Base-by-base conservation (phyloP, 2,797 vertebrate genomes). In the Fistularia commersonii region DNA sequence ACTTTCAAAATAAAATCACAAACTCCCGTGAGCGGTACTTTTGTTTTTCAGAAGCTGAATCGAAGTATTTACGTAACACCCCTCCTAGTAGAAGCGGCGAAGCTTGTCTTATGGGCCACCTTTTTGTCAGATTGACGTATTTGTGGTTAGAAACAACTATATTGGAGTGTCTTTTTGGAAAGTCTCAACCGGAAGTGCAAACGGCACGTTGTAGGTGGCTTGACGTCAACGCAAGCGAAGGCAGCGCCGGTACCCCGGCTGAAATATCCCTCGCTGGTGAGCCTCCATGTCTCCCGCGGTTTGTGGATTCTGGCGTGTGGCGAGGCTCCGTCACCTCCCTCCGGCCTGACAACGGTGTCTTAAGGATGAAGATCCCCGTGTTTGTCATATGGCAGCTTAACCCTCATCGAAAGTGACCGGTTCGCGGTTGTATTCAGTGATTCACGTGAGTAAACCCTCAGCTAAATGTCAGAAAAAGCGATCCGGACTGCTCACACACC, bases 371-470 rank as follows among this genome's bases (percentile, higher is more conserved):
- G 62, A 63, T 58, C 44, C 49, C 43, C 47, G 11, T 59, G 57
- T 69, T 72, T 69, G 41, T 67, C 53, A 64, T 31, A 48, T 64
- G 68, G 64, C 72, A 48, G 52, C 74, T 57, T 66, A 74, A 70
- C 32, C 54, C 66, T 41, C 58, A 49, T 53, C 61, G 70, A 65
- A 60, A 69, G 42, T 55, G 60, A 70, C 56, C 71, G 73, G 71
- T 57, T 73, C 61, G 71, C 70, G 50, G 61, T 69, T 65, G 40
- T 67, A 48, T 74, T 48, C 58, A 42, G 76, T 72, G n/a, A n/a
- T n/a, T 23, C 79, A 73, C 81, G 87, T 88, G 80, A 88, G 84
- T 88, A 87, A 72, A 23, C 63, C 51, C 45, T 5, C 47, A 34
- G 59, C 66, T 75, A 52, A 51, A 48, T 51, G 66, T 45, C 54